Conservation (phyloP, 1,140 invertebrate species). For the Zaprionus vittiger region DNA sequence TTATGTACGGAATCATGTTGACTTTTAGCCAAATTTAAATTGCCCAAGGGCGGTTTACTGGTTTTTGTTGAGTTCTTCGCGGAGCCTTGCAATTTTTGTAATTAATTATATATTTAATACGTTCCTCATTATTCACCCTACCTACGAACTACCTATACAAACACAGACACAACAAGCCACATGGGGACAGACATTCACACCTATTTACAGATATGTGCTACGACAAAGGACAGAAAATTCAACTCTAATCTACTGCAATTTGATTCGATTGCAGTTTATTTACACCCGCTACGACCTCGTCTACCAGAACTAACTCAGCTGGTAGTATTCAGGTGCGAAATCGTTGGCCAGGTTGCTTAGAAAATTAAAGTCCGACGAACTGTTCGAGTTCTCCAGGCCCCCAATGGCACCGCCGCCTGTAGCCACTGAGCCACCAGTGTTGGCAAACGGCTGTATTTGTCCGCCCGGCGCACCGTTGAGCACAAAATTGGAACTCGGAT, state of each 20-base stretch:
- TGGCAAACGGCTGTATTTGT: slow-evolving; percentile 62
- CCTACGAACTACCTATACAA: slow-evolving; percentile 41
- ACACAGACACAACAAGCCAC: slow-evolving; percentile 9
- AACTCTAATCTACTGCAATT: slow-evolving; percentile 17
- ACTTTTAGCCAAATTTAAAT: slow-evolving; percentile 58
- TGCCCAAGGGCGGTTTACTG: slow-evolving; percentile 32
- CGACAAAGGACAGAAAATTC: slow-evolving; percentile 34
- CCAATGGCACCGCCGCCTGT: slow-evolving; percentile 58
- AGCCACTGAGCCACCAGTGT: slow-evolving; percentile 34
- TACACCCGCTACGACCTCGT: slow-evolving; percentile 5
- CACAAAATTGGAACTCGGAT: slow-evolving; percentile 48
- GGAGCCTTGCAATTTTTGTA: slow-evolving; percentile 13
- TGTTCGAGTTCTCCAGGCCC: slow-evolving; percentile 91
- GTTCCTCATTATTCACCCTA: slow-evolving; percentile 21
- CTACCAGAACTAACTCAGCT: slow-evolving; percentile 83
- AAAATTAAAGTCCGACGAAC: slow-evolving; percentile 96
- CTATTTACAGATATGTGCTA: slow-evolving; percentile 64
- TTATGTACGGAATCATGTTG: slow-evolving; percentile 11
- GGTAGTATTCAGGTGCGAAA: slow-evolving; percentile 95
- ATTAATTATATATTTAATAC: slow-evolving; percentile 5
- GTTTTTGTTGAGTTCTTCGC: slow-evolving; percentile 12
- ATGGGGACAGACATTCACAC: slow-evolving; percentile 34
- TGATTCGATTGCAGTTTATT: slow-evolving; percentile 21
- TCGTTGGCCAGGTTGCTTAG: slow-evolving; percentile 95
- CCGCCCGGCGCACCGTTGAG: slow-evolving; percentile 59